Evolutionary conservation across 1,140 invertebrate genomes (phyloP), one percentile per base, ranked within the genome.

Genomic region (Nasonia longicornis): DNA sequence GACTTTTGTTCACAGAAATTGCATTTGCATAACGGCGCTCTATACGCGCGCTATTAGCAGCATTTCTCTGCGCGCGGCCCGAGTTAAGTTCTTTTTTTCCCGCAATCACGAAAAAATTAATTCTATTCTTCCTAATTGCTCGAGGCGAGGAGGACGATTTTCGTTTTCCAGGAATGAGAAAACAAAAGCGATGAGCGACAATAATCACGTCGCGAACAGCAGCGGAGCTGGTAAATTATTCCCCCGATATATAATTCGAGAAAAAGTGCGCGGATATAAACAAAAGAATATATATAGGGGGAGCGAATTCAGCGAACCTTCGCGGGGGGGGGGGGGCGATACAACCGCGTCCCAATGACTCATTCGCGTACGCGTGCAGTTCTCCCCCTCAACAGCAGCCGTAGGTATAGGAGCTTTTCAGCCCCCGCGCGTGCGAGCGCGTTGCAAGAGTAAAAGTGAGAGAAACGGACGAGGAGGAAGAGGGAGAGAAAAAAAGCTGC

Each of bases 1-100:
- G 58, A 10, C 64, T 29, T 67, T 67, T 67, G 64, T 31, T 67
- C 64, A 67, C 20, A 29, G 29, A 67, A 67, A 16, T 67, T 67
- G 26, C 14, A 67, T 67, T 67, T 67, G 29, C 64, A 67, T 67
- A 67, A 29, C 64, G 26, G 26, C 26, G 52, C 29, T 42, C 7
- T 42, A 42, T 42, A 42, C 26, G 26, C 29, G 0, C 63, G 8
- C 29, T n/a, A 67, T 67, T 67, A 67, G 64, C 26, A 16, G 7
- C 10, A 0, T 29, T 29, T 67, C 64, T n/a, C 35, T 8, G 35
- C 35, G 38, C 38, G 38, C 38, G 16, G 8, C 20, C 22, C 20
- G 22, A 22, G 26, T 22, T 26, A 26, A 29, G 26, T 26, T 1
- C 29, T 66, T 26, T 66, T 66, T 66, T 29, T 66, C 7, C 63